A percentile compares a stretch with the other conserved stretches of the same genome.
phyloP scores from a whole-genome alignment of 2,797 vertebrate genomes.

The Anguilla obscura region DNA sequence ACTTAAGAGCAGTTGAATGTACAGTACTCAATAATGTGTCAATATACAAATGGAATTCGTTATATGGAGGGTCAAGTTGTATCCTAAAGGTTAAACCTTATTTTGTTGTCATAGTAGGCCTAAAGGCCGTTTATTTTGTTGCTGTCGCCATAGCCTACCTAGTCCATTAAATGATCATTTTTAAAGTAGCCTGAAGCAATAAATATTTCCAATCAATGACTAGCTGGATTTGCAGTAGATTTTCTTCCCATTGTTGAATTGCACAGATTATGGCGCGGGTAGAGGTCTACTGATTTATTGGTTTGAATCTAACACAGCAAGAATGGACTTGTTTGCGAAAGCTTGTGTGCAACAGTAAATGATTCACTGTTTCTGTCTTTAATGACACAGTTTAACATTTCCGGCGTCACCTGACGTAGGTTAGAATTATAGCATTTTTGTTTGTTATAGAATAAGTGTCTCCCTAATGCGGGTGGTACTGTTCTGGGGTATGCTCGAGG shows the following conservation, averaged over 20 bases:
- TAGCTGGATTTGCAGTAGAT: neutral
- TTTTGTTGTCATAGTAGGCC: neutral
- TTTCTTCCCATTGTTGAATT: neutral
- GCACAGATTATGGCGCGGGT: neutral
- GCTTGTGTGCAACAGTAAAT: conserved; percentile 6
- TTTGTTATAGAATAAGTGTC: neutral
- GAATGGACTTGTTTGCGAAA: conserved; percentile 27
- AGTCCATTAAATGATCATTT: neutral
- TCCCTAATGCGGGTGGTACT: neutral
- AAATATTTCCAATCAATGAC: neutral
- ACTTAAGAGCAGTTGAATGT: neutral
- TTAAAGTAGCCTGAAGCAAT: neutral
- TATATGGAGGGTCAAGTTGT: neutral
- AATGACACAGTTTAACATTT: neutral
- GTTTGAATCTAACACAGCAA: conserved; percentile 22
- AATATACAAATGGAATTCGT: neutral
- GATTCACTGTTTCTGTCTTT: neutral
- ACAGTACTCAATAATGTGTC: neutral
- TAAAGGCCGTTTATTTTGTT: neutral
- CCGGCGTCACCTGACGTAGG: conserved; percentile 1
- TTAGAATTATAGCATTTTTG: neutral
- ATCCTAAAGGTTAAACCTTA: neutral
- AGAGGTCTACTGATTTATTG: neutral
- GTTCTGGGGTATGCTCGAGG: neutral
- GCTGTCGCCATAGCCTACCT: neutral